Evolutionary conservation across 1,140 invertebrate genomes (phyloP).

Genomic region (Pogonomyrmex californicus): DNA sequence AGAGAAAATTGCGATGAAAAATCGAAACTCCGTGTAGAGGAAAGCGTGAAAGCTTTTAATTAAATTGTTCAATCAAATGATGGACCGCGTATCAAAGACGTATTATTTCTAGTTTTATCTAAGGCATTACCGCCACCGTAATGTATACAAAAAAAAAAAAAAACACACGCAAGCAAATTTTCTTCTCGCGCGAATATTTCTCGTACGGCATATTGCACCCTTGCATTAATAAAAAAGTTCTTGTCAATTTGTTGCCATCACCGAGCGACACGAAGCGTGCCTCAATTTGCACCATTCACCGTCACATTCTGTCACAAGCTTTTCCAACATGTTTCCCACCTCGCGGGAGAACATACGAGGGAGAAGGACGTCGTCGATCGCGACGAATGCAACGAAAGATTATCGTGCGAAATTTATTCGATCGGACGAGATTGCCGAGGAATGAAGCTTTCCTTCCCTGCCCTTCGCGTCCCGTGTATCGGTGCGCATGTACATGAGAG

Average conservation of each 20-base stretch:
- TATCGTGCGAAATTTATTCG: constrained; percentile 72
- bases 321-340: neutral
- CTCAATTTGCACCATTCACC: constrained; percentile 51
- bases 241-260: constrained; percentile 43
- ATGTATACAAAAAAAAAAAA: neutral
- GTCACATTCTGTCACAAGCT: constrained; percentile 7
- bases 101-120: constrained; percentile 34
- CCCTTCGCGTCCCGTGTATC: neutral
- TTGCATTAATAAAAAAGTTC: constrained; percentile 36
- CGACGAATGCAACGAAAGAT: constrained; percentile 62
- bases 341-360: neutral
- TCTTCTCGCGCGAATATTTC: constrained; percentile 17
- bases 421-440: constrained; percentile 6
- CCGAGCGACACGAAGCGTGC: constrained; percentile 26
- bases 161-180: neutral
- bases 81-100: neutral
- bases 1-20: constrained; percentile 1
- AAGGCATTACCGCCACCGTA: neutral
- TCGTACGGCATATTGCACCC: neutral
- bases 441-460: neutral
- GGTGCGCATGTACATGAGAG: neutral
- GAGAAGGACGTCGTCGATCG: constrained; percentile 19
- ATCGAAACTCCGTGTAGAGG: neutral
- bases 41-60: neutral
- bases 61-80: neutral